phyloP scores from a whole-genome alignment of 2,888 invertebrate genomes.

The Cosmorhoe ocellata region DNA sequence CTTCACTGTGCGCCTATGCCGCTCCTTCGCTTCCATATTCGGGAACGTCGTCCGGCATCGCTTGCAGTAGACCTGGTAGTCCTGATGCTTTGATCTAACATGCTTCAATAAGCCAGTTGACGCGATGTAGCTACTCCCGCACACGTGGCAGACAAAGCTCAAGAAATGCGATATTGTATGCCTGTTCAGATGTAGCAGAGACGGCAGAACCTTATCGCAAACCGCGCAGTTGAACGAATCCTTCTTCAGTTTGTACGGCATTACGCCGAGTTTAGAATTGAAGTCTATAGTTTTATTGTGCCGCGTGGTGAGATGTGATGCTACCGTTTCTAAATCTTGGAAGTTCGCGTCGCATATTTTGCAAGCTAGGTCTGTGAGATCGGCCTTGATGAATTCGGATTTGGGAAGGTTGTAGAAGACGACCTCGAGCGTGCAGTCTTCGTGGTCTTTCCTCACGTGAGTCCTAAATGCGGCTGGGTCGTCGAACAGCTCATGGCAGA shows the following conservation, averaged over 20 bases:
- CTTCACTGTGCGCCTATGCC: conserved; percentile 62
- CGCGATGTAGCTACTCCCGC: conserved; percentile 69
- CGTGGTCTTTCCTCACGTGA: conserved; percentile 66
- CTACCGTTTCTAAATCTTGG: conserved; percentile 49
- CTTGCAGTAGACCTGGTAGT: conserved; percentile 64
- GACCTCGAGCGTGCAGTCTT: conserved; percentile 58
- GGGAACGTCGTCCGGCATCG: conserved; percentile 66
- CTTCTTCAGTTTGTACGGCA: conserved; percentile 64
- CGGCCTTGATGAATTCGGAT: conserved; percentile 68
- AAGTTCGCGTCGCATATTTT: conserved; percentile 49
- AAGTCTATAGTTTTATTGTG: conserved; percentile 52
- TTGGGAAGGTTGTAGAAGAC: conserved; percentile 68
- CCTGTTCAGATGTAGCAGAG: conserved; percentile 63
- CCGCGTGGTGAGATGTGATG: conserved; percentile 48
- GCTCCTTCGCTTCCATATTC: conserved; percentile 68
- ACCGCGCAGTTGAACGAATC: conserved; percentile 61
- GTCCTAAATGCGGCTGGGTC: conserved; percentile 59
- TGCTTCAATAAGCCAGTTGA: conserved; percentile 64
- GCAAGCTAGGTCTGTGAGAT: conserved; percentile 61
- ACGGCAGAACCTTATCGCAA: conserved; percentile 62
- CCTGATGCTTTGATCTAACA: conserved; percentile 65
- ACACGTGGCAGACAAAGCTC: conserved; percentile 69
- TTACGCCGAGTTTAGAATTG: conserved; percentile 59
- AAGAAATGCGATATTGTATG: conserved; percentile 72
- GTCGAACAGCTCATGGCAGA: conserved; percentile 68